Percentiles rank a stretch among this genome's conserved stretches.
Conservation (phyloP, 2,797 vertebrate species). For the Cuculus canorus region DNA sequence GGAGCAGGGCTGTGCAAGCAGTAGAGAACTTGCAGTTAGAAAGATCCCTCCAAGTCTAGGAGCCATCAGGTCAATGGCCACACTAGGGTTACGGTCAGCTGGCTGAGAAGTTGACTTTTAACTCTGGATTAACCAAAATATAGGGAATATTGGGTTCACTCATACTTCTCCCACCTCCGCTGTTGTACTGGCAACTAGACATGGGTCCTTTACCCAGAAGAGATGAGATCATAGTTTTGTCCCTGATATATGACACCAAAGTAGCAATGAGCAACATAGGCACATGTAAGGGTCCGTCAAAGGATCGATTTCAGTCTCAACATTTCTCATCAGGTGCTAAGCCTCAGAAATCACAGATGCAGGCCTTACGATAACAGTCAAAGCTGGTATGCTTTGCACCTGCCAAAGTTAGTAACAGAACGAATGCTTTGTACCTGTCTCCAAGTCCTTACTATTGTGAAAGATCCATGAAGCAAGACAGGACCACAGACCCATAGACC, state of each 20-base stretch:
- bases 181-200: neutral
- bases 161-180: neutral
- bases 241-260: neutral
- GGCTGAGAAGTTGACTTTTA: neutral
- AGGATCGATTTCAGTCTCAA: too few relatives aligned
- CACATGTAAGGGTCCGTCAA: too few relatives aligned
- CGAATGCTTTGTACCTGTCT: too few relatives aligned
- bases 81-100: neutral
- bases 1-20: neutral
- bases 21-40: neutral
- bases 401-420: too few relatives aligned
- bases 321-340: too few relatives aligned
- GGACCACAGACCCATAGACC: too few relatives aligned
- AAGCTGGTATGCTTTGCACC: too few relatives aligned
- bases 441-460: too few relatives aligned
- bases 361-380: too few relatives aligned
- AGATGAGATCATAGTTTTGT: neutral
- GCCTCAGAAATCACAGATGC: too few relatives aligned
- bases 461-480: too few relatives aligned
- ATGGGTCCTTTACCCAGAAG: too few relatives aligned
- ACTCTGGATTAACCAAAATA: neutral
- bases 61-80: fast-evolving
- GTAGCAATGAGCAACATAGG: fast-evolving
- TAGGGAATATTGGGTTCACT: neutral
- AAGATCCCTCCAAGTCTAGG: neutral